Evolutionary conservation across 2,797 vertebrate species (phyloP).

Genomic region (Xerus rutilus): DNA sequence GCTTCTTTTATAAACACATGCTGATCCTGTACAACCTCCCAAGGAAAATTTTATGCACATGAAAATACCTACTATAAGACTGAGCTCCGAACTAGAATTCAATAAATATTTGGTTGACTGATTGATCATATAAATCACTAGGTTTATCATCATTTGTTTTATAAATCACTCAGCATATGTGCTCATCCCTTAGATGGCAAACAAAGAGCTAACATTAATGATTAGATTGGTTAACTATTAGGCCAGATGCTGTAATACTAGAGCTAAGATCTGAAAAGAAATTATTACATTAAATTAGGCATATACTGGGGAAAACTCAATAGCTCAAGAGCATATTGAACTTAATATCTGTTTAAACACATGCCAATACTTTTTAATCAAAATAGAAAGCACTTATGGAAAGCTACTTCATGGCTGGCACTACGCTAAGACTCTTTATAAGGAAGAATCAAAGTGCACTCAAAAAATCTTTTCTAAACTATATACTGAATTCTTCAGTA

Average conservation of each 20-base stretch:
- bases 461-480: constrained; percentile 14
- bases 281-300: constrained; percentile 39
- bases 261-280: constrained; percentile 43
- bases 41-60: constrained; percentile 30
- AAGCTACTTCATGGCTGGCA: background rate
- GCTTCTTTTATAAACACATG: background rate
- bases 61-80: background rate
- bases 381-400: constrained; percentile 31
- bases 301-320: background rate
- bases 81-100: constrained; percentile 14
- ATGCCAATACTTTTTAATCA: constrained; percentile 42
- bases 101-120: constrained; percentile 21
- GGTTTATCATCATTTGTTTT: background rate
- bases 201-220: constrained; percentile 31
- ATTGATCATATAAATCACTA: background rate
- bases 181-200: background rate
- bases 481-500: background rate
- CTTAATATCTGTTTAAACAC: constrained; percentile 61
- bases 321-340: constrained; percentile 28
- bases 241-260: constrained; percentile 17
- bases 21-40: background rate
- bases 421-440: background rate
- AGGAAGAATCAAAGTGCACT: constrained; percentile 45
- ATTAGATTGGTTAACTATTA: background rate
- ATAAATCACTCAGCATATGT: constrained; percentile 12